Evolutionary conservation across 2,113 vertebrate species (phyloP).

Genomic region (Martes martes): DNA sequence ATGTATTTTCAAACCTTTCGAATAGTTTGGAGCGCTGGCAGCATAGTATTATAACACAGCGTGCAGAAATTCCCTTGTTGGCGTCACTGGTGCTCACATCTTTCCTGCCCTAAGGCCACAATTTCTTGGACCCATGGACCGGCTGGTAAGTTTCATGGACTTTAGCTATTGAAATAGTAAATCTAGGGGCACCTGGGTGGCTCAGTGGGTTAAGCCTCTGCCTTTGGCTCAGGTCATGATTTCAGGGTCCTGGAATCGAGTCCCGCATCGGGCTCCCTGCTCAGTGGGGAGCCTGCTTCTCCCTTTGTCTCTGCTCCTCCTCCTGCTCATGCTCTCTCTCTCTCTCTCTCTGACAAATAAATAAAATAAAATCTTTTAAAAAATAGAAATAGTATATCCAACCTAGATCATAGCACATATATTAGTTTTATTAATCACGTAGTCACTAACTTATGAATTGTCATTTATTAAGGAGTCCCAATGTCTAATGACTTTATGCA

Average conservation of each 20-base stretch:
- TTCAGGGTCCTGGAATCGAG: background rate
- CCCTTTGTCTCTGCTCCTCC: background rate
- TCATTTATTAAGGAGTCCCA: background rate
- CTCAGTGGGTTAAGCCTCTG: background rate
- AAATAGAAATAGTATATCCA: background rate
- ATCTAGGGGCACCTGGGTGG: background rate
- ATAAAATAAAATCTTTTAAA: background rate
- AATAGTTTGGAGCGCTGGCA: background rate
- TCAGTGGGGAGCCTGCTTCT: background rate
- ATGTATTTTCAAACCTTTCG: background rate
- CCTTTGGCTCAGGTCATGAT: background rate
- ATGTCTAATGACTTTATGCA: background rate
- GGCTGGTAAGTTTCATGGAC: too few species aligned
- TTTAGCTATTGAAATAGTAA: background rate
- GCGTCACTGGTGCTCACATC: background rate
- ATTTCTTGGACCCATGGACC: background rate
- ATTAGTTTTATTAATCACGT: background rate
- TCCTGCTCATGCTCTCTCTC: background rate
- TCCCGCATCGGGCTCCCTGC: accelerated
- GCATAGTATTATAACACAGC: background rate
- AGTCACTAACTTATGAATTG: background rate
- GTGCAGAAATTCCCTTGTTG: background rate
- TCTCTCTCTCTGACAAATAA: background rate
- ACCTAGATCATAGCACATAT: too few species aligned
- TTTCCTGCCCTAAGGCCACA: background rate